phyloP scores from a whole-genome alignment of 2,888 invertebrate species.

The Amiota mariae region DNA sequence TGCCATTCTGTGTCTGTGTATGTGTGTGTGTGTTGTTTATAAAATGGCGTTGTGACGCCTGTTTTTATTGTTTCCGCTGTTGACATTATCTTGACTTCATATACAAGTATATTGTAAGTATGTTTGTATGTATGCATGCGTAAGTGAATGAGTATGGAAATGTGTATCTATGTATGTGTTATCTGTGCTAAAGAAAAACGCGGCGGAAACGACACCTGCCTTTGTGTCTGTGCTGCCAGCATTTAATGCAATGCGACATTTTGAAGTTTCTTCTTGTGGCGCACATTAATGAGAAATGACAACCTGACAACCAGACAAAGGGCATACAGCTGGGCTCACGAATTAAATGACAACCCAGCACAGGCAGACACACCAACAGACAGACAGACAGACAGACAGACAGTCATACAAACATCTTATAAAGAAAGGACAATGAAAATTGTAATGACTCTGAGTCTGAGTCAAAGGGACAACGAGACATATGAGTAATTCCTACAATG shows the following conservation, averaged over 20 bases:
- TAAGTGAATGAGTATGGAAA: too few relatives aligned
- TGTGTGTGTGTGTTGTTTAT: slow-evolving; percentile 42
- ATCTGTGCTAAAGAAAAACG: neutral
- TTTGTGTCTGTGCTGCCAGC: slow-evolving; percentile 45
- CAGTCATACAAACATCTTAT: too few relatives aligned
- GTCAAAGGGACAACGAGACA: neutral
- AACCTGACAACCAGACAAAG: slow-evolving; percentile 33
- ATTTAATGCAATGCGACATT: slow-evolving; percentile 54
- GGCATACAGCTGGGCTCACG: neutral
- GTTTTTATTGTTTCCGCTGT: slow-evolving; percentile 65
- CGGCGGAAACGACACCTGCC: slow-evolving; percentile 56
- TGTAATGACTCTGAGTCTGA: neutral
- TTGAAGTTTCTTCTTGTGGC: slow-evolving; percentile 7
- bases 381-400: too few relatives aligned
- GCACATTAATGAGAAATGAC: slow-evolving; percentile 5
- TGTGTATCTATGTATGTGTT: too few relatives aligned
- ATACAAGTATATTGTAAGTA: neutral
- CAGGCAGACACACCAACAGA: too few relatives aligned
- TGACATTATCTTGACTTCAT: slow-evolving; percentile 56
- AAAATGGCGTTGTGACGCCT: slow-evolving; percentile 54
- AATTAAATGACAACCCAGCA: too few relatives aligned
- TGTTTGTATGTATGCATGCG: too few relatives aligned
- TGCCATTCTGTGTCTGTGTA: slow-evolving; percentile 1
- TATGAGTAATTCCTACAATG: neutral
- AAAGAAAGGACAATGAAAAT: too few relatives aligned